Percentiles rank a stretch among this genome's conserved stretches.
Conservation (phyloP, 2,888 invertebrate species). For the Aspidiotus destructor region DNA sequence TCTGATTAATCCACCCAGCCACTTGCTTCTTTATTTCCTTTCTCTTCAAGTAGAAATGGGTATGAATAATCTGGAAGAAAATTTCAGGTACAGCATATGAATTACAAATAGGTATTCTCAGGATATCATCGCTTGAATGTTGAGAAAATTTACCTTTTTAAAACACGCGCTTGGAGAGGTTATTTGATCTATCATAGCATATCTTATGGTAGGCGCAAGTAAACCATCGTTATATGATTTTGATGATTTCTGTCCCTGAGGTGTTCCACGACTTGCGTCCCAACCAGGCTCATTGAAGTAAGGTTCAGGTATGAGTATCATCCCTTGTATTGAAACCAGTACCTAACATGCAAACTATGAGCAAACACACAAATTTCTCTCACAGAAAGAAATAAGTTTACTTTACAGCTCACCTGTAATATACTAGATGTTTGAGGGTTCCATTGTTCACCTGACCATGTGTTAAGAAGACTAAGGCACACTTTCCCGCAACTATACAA, state of each 20-base stretch:
- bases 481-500: constrained; percentile 91
- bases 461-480: constrained; percentile 88
- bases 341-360: constrained; percentile 48
- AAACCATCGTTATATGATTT: constrained; percentile 92
- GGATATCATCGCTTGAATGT: not conserved
- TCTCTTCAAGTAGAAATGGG: constrained; percentile 89
- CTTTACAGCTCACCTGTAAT: constrained; percentile 50
- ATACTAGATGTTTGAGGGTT: constrained; percentile 83
- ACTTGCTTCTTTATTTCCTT: constrained; percentile 81
- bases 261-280: constrained; percentile 78
- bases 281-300: constrained; percentile 94
- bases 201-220: constrained; percentile 85
- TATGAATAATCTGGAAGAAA: constrained; percentile 59
- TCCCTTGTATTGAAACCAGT: constrained; percentile 81
- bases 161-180: constrained; percentile 83
- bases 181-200: constrained; percentile 93
- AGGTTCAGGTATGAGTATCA: constrained; percentile 84
- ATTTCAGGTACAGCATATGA: no score
- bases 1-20: constrained; percentile 68
- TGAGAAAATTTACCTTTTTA: constrained; percentile 56
- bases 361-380: no score
- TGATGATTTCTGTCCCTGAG: constrained; percentile 77
- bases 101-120: no score
- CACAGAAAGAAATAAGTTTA: no score
- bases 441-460: constrained; percentile 98